These are phyloP conservation scores for Mechanitis messenoides DNA, from an alignment of 2,888 invertebrate species.

Conservation along the genomic window DNA sequence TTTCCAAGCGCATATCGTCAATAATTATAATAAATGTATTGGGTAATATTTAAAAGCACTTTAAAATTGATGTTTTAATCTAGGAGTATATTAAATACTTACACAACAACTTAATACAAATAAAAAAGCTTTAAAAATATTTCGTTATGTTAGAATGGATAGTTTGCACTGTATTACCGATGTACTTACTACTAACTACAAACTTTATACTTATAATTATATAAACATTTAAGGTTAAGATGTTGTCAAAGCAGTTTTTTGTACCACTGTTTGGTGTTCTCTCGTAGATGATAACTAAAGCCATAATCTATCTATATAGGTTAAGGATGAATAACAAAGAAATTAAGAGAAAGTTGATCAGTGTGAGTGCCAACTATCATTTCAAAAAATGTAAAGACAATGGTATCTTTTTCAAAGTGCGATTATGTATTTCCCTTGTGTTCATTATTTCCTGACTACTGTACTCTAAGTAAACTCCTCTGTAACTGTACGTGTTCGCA, in stretches of 20 bases:
- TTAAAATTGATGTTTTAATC: slow-evolving; percentile 4
- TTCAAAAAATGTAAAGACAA: not conserved
- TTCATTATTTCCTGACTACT: slow-evolving; percentile 1
- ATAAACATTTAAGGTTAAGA: slow-evolving; percentile 5
- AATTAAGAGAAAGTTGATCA: not conserved
- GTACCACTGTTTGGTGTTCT: slow-evolving; percentile 7
- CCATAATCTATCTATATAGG: slow-evolving; percentile 5
- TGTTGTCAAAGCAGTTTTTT: slow-evolving; percentile 4
- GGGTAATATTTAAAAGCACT: slow-evolving; percentile 8
- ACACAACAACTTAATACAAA: slow-evolving; percentile 5
- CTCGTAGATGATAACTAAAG: slow-evolving; percentile 2
- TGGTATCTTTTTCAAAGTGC: slow-evolving; percentile 7
- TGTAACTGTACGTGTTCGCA: slow-evolving; percentile 4
- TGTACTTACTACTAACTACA: slow-evolving; percentile 4
- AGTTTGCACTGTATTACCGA: slow-evolving; percentile 6
- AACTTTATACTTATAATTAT: slow-evolving; percentile 4
- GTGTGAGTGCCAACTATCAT: slow-evolving; percentile 6
- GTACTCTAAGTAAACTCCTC: slow-evolving; percentile 3
- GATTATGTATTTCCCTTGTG: slow-evolving; percentile 5
- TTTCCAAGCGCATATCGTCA: not conserved
- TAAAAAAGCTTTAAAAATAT: slow-evolving; percentile 4
- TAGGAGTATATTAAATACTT: not conserved
- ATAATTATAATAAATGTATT: slow-evolving; percentile 5
- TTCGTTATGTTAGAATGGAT: slow-evolving; percentile 5
- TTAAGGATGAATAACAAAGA: slow-evolving; percentile 1